phyloP scores from a whole-genome alignment of 2,888 invertebrate species.

The Acleris cristana region DNA sequence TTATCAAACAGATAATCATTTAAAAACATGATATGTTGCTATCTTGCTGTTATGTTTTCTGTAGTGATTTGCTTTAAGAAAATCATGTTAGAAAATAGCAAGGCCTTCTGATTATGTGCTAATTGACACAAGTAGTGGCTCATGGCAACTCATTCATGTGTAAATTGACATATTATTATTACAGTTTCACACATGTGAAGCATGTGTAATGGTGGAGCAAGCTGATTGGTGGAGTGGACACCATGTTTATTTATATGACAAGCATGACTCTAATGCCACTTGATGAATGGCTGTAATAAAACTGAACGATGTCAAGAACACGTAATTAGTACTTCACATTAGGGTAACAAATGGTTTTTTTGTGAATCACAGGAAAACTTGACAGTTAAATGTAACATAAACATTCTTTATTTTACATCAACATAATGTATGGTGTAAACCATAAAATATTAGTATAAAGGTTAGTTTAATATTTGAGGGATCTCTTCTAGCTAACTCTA shows the following conservation, averaged over 20 bases:
- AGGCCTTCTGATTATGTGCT: conserved; percentile 39
- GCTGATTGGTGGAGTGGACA: conserved; percentile 47
- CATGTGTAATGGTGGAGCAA: conserved; percentile 46
- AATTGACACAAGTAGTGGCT: conserved; percentile 8
- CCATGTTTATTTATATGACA: conserved; percentile 40
- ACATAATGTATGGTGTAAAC: no score
- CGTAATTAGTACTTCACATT: conserved; percentile 1
- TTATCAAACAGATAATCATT: conserved; percentile 31
- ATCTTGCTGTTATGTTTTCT: conserved; percentile 35
- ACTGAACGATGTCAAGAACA: conserved; percentile 14
- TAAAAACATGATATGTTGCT: conserved; percentile 35
- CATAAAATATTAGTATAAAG: no score
- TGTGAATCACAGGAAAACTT: no score
- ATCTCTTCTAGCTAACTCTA: no score
- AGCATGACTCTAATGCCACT: conserved; percentile 39
- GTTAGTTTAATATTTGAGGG: no score
- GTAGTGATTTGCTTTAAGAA: conserved; percentile 40
- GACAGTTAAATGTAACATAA: no score
- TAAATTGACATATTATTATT: conserved; percentile 27
- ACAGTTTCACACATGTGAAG: conserved; percentile 33
- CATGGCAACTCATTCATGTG: conserved; percentile 10
- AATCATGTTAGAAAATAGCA: conserved; percentile 40
- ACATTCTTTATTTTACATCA: no score
- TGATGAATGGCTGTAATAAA: conserved; percentile 37
- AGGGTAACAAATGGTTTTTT: not conserved